Conservation (phyloP, 2,797 vertebrate genomes). For the Cheirogaleus major region DNA sequence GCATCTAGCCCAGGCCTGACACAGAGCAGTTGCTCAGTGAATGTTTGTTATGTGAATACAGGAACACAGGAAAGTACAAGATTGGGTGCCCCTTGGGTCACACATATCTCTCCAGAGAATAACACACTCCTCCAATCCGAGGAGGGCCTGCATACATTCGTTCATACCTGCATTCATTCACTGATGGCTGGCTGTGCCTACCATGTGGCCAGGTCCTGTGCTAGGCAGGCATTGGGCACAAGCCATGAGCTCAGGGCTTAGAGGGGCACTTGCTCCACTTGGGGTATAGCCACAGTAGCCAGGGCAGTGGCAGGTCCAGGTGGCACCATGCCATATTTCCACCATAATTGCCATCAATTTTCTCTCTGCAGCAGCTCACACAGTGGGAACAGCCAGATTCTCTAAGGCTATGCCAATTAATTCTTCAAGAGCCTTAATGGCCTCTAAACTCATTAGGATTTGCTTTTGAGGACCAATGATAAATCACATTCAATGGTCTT, state of each 20-base stretch:
- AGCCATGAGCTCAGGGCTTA: not conserved
- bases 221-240: not conserved
- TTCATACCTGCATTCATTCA: not conserved
- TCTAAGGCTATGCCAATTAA: constrained; percentile 53
- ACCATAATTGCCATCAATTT: constrained; percentile 7
- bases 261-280: not conserved
- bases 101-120: not conserved
- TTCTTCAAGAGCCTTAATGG: constrained; percentile 68
- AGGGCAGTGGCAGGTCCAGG: not conserved
- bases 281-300: not conserved
- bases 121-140: not conserved
- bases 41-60: not conserved
- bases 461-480: constrained; percentile 63
- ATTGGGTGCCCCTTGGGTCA: not conserved
- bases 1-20: not conserved
- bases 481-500: constrained; percentile 41
- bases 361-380: constrained; percentile 35
- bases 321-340: not conserved
- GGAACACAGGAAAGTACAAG: not conserved
- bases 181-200: accelerated
- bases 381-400: constrained; percentile 9
- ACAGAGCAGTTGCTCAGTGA: not conserved
- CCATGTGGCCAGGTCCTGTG: accelerated
- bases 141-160: not conserved
- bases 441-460: constrained; percentile 52